These are phyloP conservation scores for Stictonetta naevosa DNA, from an alignment of 2,113 vertebrate species.

Conservation along the genomic window DNA sequence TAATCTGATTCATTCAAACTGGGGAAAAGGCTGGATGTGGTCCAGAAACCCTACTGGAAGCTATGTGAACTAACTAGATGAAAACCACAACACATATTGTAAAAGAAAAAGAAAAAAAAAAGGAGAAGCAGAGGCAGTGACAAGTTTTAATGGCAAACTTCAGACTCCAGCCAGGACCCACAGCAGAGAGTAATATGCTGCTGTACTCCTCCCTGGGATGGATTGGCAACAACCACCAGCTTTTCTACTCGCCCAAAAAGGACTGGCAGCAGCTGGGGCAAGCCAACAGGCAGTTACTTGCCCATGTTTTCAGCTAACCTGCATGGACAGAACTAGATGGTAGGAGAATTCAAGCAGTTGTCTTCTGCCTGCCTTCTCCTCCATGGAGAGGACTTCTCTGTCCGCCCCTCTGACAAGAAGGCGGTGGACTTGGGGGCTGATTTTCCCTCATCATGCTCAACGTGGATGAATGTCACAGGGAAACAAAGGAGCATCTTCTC, in stretches of 20 bases:
- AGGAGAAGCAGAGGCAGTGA: background rate
- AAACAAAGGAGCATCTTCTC: background rate
- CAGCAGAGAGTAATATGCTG: background rate
- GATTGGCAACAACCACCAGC: accelerated
- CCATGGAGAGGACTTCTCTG: background rate
- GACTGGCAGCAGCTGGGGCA: background rate
- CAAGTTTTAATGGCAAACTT: background rate
- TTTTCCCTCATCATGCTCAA: too few relatives aligned
- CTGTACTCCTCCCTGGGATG: background rate
- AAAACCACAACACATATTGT: background rate
- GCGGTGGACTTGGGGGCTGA: background rate
- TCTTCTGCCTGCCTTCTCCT: background rate
- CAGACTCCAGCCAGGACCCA: background rate
- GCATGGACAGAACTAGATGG: background rate
- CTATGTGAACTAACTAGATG: background rate
- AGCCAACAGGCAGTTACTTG: background rate
- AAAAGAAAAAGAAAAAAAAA: background rate
- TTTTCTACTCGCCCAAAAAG: background rate
- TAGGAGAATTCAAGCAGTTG: background rate
- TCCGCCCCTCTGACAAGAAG: background rate
- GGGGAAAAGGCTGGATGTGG: background rate
- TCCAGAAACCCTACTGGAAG: background rate
- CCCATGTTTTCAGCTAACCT: background rate
- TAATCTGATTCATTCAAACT: background rate
- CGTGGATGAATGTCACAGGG: too few relatives aligned